Evolutionary conservation across 2,888 invertebrate species (phyloP), one percentile per base, ranked within the genome.

Genomic region (Chloromyia formosa): DNA sequence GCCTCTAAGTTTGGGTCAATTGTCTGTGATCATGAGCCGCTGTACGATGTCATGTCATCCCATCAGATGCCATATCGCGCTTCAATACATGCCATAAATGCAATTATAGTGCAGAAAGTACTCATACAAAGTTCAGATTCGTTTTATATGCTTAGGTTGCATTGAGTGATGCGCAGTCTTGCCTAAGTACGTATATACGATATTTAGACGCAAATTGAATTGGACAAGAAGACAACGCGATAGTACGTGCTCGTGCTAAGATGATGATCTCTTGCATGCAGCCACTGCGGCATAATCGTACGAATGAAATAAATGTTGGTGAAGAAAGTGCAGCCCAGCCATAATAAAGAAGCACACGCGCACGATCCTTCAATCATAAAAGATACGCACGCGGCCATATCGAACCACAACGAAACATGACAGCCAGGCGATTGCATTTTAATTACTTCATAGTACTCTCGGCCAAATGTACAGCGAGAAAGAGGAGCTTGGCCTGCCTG

Each of bases 291-390:
- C 49, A 5, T 49, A 49, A 49, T 49, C 49, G 66, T 45, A n/a
- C n/a, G n/a, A n/a, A n/a, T n/a, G n/a, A n/a, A n/a, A n/a, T n/a
- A n/a, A n/a, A n/a, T n/a, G n/a, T n/a, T n/a, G n/a, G 22, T 20
- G 22, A 66, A 66, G 66, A 66, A 66, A 66, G 66, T 66, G 49
- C 66, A 49, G 12, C 49, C 12, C 2, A 4, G 7, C 7, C 7
- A 35, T 35, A 35, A 35, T 35, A 35, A 35, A 4, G 27, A 35
- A 66, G 20, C 66, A 23, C 66, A 23, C 45, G 66, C 49, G 66
- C 66, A 66, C 66, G 66, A 66, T 66, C 66, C 66, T 66, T 66
- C 66, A 66, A 66, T 49, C 66, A 66, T 66, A 49, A n/a, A 35
- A 35, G 62, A 66, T 49, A 35, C 66, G 66, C 66, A 66, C 66